Evolutionary conservation across 2,888 invertebrate species (phyloP).

Genomic region (Digitonthophagus gazella): DNA sequence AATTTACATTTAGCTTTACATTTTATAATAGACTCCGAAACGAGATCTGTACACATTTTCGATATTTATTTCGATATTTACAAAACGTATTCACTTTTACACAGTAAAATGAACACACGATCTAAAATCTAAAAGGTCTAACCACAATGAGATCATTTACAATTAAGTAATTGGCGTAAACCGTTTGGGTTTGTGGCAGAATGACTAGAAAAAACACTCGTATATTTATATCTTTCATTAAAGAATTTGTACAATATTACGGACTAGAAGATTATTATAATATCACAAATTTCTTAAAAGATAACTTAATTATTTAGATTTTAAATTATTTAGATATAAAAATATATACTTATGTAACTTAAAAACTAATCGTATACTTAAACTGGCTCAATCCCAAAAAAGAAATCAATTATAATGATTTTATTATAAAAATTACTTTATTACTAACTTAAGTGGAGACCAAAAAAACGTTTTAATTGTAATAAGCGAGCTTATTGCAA

Average conservation of each 20-base stretch:
- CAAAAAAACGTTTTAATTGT: constrained; percentile 1
- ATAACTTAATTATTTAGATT: neutral
- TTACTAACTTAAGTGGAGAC: neutral
- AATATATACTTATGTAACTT: neutral
- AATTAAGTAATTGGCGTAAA: neutral
- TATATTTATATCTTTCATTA: neutral
- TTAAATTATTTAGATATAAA: neutral
- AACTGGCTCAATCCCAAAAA: constrained; percentile 27
- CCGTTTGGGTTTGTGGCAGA: neutral
- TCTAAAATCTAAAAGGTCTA: neutral
- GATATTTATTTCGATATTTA: neutral
- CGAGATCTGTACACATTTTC: neutral
- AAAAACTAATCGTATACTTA: constrained; percentile 2
- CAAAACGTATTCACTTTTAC: neutral
- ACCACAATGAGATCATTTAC: neutral
- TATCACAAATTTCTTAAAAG: constrained; percentile 10
- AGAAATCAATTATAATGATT: too few species aligned
- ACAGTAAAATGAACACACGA: neutral
- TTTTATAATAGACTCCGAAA: neutral
- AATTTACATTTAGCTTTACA: neutral
- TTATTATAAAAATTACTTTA: constrained; percentile 12
- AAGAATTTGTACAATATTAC: constrained; percentile 12
- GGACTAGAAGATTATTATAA: constrained; percentile 12
- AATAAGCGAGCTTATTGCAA: constrained; percentile 51
- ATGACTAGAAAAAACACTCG: neutral